Evolutionary conservation across 2,113 vertebrate genomes (phyloP), one percentile per base, ranked within the genome.

Genomic region (Sorex fumeus): DNA sequence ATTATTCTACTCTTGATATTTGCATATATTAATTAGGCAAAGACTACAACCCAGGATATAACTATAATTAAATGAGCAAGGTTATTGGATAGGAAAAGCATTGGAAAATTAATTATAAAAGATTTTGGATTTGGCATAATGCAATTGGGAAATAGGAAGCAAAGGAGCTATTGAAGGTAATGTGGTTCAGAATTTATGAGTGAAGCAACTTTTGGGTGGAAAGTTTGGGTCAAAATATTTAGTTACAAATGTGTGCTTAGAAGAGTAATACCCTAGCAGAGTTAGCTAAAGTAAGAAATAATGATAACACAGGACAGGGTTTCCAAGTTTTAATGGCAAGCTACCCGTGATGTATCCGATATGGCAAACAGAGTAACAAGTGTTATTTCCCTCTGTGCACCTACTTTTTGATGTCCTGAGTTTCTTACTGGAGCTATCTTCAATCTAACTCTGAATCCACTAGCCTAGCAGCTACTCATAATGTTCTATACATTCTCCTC

Each of bases 21-120:
- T 95, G 78, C 89, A 93, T 87, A 81, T 25, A 78, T 96, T 97
- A 97, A 98, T 97, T 97, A 97, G 96, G 43, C 67, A 95, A 96
- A 94, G 30, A 80, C 87, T 93, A 92, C 70, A 96, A 87, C 32
- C 96, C 72, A 70, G 67, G 80, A 87, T 93, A 76, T 50, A 94
- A 85, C 30, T 53, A 80, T 90, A 93, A 93, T 84, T 94, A 93
- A 91, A 96, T 94, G 97, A 94, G 60, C 47, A 92, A 95, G 15
- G 32, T 96, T 96, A 93, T 77, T 86, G 60, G 43, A 18, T 93
- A 84, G 10, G 27, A 36, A 95, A 95, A 91, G 66, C 91, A 6
- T 34, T 71, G 60, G 94, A 95, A 91, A 94, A 94, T 84, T 95
- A 93, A 96, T 91, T 93, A 86, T 25, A 43, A 11, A 75, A 90